Percentiles rank a stretch among this genome's conserved stretches.
These are phyloP conservation scores for Bovichtus diacanthus DNA, from an alignment of 2,797 vertebrate species.

Conservation along the genomic window DNA sequence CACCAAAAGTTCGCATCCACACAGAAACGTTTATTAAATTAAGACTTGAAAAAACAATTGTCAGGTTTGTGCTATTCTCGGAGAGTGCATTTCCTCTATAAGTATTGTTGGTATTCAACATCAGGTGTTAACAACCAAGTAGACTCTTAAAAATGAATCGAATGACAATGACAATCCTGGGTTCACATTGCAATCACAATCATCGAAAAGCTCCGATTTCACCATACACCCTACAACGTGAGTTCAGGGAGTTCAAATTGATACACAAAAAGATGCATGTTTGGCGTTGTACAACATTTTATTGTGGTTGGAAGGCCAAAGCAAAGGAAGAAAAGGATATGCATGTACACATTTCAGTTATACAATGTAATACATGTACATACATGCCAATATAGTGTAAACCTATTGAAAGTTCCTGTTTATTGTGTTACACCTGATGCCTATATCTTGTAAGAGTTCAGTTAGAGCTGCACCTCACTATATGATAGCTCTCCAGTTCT, in stretches of 20 bases:
- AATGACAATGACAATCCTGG: slow-evolving; percentile 13
- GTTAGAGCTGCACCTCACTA: slow-evolving; percentile 9
- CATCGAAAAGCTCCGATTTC: slow-evolving; percentile 5
- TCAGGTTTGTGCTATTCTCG: background rate
- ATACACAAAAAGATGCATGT: background rate
- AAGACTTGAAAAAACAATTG: too few relatives aligned
- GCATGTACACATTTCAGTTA: background rate
- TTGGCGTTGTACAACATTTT: background rate
- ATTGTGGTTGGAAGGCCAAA: background rate
- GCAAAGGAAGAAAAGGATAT: too few relatives aligned
- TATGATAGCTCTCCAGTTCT: slow-evolving; percentile 19
- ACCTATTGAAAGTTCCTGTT: slow-evolving; percentile 9
- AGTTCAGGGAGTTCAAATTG: slow-evolving; percentile 4
- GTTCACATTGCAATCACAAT: background rate
- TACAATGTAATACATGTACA: slow-evolving; percentile 12
- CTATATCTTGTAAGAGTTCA: background rate
- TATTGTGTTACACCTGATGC: background rate
- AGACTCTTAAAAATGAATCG: slow-evolving; percentile 18
- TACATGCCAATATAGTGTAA: background rate
- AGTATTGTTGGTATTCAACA: slow-evolving; percentile 5
- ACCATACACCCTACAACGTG: background rate
- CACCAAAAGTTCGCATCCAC: background rate
- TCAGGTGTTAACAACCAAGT: slow-evolving; percentile 3
- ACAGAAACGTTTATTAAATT: background rate
- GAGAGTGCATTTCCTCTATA: slow-evolving; percentile 3